phyloP scores from a whole-genome alignment of 1,140 invertebrate genomes.

The Platyscapa corneri region DNA sequence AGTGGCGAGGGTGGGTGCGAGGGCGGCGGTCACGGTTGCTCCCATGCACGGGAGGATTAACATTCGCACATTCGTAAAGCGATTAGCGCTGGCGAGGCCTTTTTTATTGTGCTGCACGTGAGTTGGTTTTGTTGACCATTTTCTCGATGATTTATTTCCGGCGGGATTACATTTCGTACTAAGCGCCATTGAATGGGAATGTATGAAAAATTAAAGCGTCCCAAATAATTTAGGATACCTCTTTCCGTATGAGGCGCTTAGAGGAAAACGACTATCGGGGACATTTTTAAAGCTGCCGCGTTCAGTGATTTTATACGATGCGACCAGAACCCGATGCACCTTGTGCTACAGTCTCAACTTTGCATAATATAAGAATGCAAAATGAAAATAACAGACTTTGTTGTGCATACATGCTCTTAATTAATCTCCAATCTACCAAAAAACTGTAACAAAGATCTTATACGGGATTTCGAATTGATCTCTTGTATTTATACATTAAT shows the following conservation, averaged over 20 bases:
- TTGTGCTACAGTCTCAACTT: too few relatives aligned
- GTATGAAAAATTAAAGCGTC: not conserved
- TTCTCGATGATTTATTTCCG: not conserved
- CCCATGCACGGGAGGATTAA: not conserved
- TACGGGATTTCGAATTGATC: too few relatives aligned
- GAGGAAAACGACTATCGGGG: not conserved
- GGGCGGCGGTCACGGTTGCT: not conserved
- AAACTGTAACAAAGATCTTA: too few relatives aligned
- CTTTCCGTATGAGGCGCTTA: not conserved
- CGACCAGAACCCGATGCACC: too few relatives aligned
- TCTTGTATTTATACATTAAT: too few relatives aligned
- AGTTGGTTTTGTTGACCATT: not conserved
- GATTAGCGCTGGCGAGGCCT: not conserved
- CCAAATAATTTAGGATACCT: not conserved
- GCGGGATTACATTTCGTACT: not conserved
- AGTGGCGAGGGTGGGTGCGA: too few relatives aligned
- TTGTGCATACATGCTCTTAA: too few relatives aligned
- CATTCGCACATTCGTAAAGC: slow-evolving; percentile 19
- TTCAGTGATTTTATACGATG: too few relatives aligned
- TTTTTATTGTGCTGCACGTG: not conserved
- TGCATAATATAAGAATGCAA: too few relatives aligned
- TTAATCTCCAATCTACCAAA: too few relatives aligned
- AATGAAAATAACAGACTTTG: too few relatives aligned
- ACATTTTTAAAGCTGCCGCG: not conserved
- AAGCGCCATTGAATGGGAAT: not conserved